A percentile compares a stretch with the other conserved stretches of the same genome.
phyloP scores from a whole-genome alignment of 2,888 invertebrate genomes.

The Lasioglossum leucozonium region DNA sequence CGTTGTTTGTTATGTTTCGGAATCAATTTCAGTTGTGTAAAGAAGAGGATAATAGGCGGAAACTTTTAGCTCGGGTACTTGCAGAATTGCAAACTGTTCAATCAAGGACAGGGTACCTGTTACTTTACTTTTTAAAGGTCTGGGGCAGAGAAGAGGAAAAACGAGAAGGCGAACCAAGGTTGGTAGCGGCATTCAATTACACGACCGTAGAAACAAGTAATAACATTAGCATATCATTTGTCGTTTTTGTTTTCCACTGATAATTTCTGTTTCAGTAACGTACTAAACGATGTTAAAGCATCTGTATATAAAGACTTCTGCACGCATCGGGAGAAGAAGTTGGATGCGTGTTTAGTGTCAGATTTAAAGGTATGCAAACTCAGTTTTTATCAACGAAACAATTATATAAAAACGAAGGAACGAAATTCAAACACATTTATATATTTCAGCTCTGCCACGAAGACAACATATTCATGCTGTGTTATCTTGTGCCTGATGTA shows the following conservation, averaged over 20 bases:
- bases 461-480: slow-evolving; percentile 94
- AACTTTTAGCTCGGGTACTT: slow-evolving; percentile 91
- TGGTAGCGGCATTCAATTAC: slow-evolving; percentile 31
- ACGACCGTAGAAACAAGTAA: background rate
- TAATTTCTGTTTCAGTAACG: slow-evolving; percentile 83
- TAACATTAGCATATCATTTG: slow-evolving; percentile 12
- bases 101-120: slow-evolving; percentile 92
- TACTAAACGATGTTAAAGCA: slow-evolving; percentile 89
- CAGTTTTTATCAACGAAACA: background rate
- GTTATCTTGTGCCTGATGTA: slow-evolving; percentile 96
- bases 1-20: slow-evolving; percentile 94
- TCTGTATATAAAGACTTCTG: slow-evolving; percentile 96
- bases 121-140: slow-evolving; percentile 96
- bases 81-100: slow-evolving; percentile 89
- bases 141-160: slow-evolving; percentile 87
- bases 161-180: slow-evolving; percentile 84
- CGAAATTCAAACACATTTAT: background rate
- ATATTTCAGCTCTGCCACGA: slow-evolving; percentile 91
- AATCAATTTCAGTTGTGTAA: slow-evolving; percentile 90
- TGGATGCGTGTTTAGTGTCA: slow-evolving; percentile 90
- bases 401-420: background rate
- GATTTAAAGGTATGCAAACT: slow-evolving; percentile 89
- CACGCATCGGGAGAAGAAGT: slow-evolving; percentile 90
- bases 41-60: slow-evolving; percentile 91
- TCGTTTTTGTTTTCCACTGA: slow-evolving; percentile 10